Conservation (phyloP, 2,888 invertebrate genomes). For the Ectemnius cavifrons region DNA sequence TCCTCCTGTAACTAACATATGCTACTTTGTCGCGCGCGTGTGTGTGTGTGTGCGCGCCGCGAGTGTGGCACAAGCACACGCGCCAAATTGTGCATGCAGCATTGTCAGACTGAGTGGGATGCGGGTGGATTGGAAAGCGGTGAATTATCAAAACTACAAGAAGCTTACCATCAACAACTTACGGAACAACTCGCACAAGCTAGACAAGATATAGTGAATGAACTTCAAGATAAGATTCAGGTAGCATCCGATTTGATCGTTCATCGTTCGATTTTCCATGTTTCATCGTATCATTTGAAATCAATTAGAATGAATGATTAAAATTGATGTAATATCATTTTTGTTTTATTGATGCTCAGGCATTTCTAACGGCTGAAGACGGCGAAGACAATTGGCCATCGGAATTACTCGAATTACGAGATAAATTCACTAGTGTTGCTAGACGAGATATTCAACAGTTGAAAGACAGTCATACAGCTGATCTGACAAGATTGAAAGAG, state of each 20-base stretch:
- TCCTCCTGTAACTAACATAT: constrained; percentile 59
- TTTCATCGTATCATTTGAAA: no score
- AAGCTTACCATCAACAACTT: constrained; percentile 75
- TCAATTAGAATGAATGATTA: no score
- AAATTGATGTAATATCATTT: no score
- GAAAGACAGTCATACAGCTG: constrained; percentile 81
- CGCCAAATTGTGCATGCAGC: constrained; percentile 73
- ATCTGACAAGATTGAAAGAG: constrained; percentile 79
- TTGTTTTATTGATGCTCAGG: constrained; percentile 79
- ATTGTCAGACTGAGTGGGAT: constrained; percentile 76
- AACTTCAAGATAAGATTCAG: constrained; percentile 87
- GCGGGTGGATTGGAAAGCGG: constrained; percentile 66
- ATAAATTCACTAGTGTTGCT: constrained; percentile 85
- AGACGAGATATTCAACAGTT: constrained; percentile 81
- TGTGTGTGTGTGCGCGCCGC: no score
- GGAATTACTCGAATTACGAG: constrained; percentile 85
- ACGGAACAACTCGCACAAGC: constrained; percentile 83
- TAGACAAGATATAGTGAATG: constrained; percentile 84
- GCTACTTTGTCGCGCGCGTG: constrained; percentile 52
- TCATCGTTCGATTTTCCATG: no score
- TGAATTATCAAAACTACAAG: constrained; percentile 72
- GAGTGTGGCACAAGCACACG: constrained; percentile 43
- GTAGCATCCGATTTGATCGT: constrained; percentile 81
- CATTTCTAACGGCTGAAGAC: constrained; percentile 84
- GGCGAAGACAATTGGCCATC: constrained; percentile 87